Percentiles rank a stretch among this genome's conserved stretches.
These are phyloP conservation scores for Ptyas mucosa DNA, from an alignment of 2,113 vertebrate species.

Conservation along the genomic window DNA sequence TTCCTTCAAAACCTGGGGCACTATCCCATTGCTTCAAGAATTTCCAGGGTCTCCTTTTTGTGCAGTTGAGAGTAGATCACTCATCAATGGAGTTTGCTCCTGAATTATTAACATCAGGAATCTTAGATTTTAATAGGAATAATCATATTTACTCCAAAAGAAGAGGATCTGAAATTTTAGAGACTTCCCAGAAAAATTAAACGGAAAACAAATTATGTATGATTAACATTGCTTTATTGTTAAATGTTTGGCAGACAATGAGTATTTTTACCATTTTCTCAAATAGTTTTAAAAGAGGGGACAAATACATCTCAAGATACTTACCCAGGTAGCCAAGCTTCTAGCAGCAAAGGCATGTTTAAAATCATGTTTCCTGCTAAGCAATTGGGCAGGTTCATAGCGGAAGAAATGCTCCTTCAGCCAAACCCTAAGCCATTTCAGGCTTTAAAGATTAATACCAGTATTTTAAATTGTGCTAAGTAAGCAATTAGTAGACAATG, in stretches of 20 bases:
- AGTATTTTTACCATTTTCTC: neutral
- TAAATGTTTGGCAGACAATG: neutral
- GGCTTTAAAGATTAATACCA: neutral
- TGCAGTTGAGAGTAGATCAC: neutral
- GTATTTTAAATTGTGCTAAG: neutral
- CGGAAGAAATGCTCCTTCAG: neutral
- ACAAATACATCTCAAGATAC: neutral
- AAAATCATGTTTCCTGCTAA: neutral
- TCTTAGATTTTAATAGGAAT: neutral
- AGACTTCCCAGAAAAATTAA: neutral
- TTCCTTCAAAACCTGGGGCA: neutral
- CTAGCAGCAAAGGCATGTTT: neutral
- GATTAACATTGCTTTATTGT: neutral
- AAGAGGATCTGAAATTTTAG: neutral
- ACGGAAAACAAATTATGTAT: neutral
- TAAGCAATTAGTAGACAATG: neutral
- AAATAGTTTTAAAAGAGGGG: neutral
- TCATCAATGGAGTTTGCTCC: neutral
- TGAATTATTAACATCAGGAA: neutral
- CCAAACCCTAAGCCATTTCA: neutral
- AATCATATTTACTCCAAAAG: neutral
- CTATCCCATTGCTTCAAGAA: neutral
- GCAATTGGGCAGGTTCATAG: neutral
- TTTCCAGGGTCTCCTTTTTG: neutral
- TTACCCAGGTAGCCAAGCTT: neutral